These are phyloP conservation scores for Smutsia gigantea DNA, from an alignment of 2,797 vertebrate genomes.

Conservation along the genomic window DNA sequence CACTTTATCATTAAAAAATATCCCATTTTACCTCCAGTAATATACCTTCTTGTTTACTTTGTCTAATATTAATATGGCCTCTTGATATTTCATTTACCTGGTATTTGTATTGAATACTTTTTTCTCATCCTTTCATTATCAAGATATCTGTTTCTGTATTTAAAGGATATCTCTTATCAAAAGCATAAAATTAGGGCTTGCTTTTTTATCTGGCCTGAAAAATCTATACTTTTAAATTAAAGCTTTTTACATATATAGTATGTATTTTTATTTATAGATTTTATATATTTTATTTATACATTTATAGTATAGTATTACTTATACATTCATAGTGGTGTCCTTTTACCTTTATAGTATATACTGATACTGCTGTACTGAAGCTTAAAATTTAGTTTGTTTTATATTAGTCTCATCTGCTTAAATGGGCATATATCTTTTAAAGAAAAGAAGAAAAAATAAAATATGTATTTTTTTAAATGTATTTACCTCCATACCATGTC, in stretches of 20 bases:
- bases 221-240: not conserved
- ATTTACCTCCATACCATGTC: not conserved
- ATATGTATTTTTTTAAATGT: not conserved
- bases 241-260: not conserved
- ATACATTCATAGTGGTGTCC: not conserved
- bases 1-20: not conserved
- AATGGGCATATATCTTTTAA: not conserved
- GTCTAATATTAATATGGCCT: not conserved
- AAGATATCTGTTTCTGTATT: conserved; percentile 2
- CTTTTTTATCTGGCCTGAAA: not conserved
- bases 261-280: not conserved
- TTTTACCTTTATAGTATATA: not conserved
- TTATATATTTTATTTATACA: too few species aligned
- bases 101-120: not conserved
- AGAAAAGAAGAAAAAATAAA: conserved; percentile 1
- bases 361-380: not conserved
- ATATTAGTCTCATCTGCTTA: not conserved
- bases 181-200: not conserved
- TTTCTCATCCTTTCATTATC: not conserved
- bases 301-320: too few species aligned
- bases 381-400: conserved; percentile 34
- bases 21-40: not conserved
- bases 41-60: not conserved
- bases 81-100: not conserved
- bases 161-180: not conserved